Evolutionary conservation across 2,113 vertebrate genomes (phyloP), one percentile per base, ranked within the genome.

Genomic region (Rhynchopsitta pachyrhyncha): DNA sequence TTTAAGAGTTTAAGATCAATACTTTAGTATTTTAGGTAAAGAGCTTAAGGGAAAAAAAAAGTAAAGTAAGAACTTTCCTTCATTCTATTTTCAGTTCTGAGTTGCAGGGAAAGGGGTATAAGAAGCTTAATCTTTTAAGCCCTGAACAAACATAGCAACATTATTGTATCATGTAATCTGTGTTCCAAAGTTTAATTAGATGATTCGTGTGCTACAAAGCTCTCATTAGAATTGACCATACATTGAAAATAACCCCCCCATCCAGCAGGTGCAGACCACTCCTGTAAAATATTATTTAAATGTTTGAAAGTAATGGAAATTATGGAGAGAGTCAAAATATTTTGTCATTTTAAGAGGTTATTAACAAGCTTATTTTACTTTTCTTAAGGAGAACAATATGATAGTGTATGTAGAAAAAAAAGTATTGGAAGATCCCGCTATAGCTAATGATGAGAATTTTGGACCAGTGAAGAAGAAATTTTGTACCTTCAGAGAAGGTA

Each of bases 321-420:
- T 3, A 1, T 44, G 41, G 60, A 25, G 33, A 44, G 17, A 49
- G 28, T 84, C 13, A 52, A 31, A 31, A 9, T 10, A 20, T 25
- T 60, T 41, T 37, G 16, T 68, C 15, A 10, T 63, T 60, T 62
- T 25, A 50, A 44, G 57, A 69, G 19, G 8, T 64, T 46, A 7
- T 49, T 92, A 81, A 82, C 47, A 33, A 55, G 7, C 29, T 42
- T 39, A 2, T 96, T 76, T 67, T 78, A 27, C 29, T n/a, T 50
- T 14, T 90, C 71, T 70, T n/a, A 98, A 97, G 99, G 98, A 98
- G 83, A 99, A 99, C 94, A 98, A 98, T 81, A 98, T 99, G 99
- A 98, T 99, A 35, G 99, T 99, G 88, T 99, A 99, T 18, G 99
- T 99, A 91, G 99, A 99, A 91, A 99, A 99, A 86, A 99, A 99